These are phyloP conservation scores for Calameuta idolon DNA, from an alignment of 2,888 invertebrate genomes.

Conservation along the genomic window DNA sequence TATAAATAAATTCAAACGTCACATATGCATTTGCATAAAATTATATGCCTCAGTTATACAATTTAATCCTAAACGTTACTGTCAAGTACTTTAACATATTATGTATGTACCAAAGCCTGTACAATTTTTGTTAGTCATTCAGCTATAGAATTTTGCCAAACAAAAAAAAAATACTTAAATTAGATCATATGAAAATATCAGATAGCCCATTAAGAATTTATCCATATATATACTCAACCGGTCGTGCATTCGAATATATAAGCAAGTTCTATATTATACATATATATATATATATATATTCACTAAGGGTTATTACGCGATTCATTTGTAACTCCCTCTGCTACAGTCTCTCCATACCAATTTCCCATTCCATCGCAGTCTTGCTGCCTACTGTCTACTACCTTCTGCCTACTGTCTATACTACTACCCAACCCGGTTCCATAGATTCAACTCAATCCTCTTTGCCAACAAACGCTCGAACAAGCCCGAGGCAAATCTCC, in stretches of 20 bases:
- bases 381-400: conserved; percentile 17
- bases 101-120: neutral
- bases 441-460: conserved; percentile 53
- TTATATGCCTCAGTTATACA: neutral
- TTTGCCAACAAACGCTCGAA: conserved; percentile 58
- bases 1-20: neutral
- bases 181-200: conserved; percentile 50
- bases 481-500: conserved; percentile 56
- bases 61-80: neutral
- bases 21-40: neutral
- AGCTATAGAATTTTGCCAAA: neutral
- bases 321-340: conserved; percentile 59
- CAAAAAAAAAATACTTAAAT: neutral
- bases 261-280: conserved; percentile 44
- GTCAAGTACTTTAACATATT: neutral
- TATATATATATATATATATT: neutral
- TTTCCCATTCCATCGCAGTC: conserved; percentile 19
- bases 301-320: conserved; percentile 55
- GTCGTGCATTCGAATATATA: conserved; percentile 50
- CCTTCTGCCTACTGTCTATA: neutral
- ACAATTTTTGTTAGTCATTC: neutral
- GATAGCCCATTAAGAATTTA: conserved; percentile 50
- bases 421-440: conserved; percentile 20
- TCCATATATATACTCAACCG: conserved; percentile 39
- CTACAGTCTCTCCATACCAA: conserved; percentile 21